Conservation (phyloP, 1,140 invertebrate species). For the Cotesia typhae region DNA sequence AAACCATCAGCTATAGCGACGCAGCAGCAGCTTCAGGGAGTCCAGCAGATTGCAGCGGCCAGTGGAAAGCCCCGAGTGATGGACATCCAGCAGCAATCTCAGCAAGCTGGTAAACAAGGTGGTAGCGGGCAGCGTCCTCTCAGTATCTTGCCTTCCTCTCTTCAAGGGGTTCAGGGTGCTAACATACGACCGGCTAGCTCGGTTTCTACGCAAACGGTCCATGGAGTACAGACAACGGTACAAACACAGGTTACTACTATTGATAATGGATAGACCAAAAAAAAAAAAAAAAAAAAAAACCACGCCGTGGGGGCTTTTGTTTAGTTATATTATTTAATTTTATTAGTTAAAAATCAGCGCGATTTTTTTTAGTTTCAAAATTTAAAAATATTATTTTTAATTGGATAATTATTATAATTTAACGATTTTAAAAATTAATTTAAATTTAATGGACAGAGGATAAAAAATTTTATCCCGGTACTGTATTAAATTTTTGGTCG, state of each 20-base stretch:
- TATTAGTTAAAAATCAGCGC: constrained; percentile 8
- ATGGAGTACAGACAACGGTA: constrained; percentile 71
- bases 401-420: too few relatives aligned
- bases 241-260: constrained; percentile 52
- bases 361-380: too few relatives aligned
- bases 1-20: constrained; percentile 58
- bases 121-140: constrained; percentile 67
- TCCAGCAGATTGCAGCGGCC: constrained; percentile 58
- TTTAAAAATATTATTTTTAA: too few relatives aligned
- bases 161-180: constrained; percentile 61
- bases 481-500: too few relatives aligned
- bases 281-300: constrained; percentile 11
- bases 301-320: constrained; percentile 22
- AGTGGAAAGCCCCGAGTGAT: constrained; percentile 65
- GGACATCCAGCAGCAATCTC: constrained; percentile 66
- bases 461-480: too few relatives aligned
- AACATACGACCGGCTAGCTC: constrained; percentile 78
- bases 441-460: too few relatives aligned
- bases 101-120: constrained; percentile 65
- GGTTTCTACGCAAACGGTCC: constrained; percentile 80
- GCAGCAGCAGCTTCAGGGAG: constrained; percentile 67
- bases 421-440: too few relatives aligned
- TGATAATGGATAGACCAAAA: constrained; percentile 25
- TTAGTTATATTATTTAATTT: constrained; percentile 26
- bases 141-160: constrained; percentile 74